phyloP scores from a whole-genome alignment of 2,113 vertebrate species.

The Ceuthmochares aereus region DNA sequence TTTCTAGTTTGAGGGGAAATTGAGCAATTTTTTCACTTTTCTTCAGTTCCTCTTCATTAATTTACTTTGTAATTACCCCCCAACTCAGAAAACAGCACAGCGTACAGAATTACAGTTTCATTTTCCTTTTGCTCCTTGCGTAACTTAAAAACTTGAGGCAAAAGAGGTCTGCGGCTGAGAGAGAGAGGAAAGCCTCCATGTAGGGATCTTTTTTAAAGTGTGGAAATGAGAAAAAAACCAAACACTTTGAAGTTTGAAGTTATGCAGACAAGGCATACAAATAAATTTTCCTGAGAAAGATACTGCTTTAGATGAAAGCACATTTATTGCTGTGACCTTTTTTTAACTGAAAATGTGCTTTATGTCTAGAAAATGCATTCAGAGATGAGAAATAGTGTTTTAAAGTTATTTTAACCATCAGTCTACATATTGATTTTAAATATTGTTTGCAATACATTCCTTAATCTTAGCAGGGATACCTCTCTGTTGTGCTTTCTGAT shows the following conservation, averaged over 20 bases:
- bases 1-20: not conserved
- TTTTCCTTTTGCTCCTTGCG: not conserved
- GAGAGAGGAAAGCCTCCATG: not conserved
- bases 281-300: not conserved
- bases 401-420: not conserved
- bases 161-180: not conserved
- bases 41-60: constrained; percentile 22
- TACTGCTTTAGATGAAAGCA: not conserved
- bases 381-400: not conserved
- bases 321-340: not conserved
- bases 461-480: not conserved
- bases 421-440: not conserved
- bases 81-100: not conserved
- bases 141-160: not conserved
- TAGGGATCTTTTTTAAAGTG: not conserved
- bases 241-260: not conserved
- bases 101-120: not conserved
- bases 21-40: constrained; percentile 20
- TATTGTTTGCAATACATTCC: not conserved
- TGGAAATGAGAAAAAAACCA: not conserved
- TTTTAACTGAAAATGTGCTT: not conserved
- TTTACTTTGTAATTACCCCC: not conserved
- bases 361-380: not conserved
- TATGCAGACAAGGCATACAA: not conserved
- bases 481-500: not conserved